Base-by-base conservation (phyloP, 2,888 invertebrate genomes). In the Meiosimyza decipiens region DNA sequence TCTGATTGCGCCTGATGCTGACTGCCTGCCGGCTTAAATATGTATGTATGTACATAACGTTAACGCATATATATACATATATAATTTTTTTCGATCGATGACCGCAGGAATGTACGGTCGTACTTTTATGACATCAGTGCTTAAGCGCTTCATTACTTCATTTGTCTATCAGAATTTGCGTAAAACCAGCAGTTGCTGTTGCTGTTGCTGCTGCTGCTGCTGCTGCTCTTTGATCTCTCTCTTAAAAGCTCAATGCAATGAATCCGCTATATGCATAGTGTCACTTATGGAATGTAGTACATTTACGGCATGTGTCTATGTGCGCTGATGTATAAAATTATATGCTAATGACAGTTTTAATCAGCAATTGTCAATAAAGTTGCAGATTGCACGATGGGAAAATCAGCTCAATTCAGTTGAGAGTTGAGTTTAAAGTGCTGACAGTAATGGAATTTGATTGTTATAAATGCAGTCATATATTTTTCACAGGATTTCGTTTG, bases 191-290 rank as follows among this genome's bases (percentile, higher is more conserved):
- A 55, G 49, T 18, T 28, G 67, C 18, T 64, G 11, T 6, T 7
- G 40, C 6, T 40, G 40, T 6, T 9, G 2, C 1, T 40, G 40
- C 40, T 40, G 5, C 40, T 9, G 40, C 33, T 7, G 11, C 22
- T 22, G 22, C 1, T 22, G 22, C 57, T 55, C 22, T 12, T 13
- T 18, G 47, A 57, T 55, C 57, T 68, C 49, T 57, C 67, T 68
- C 49, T 57, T 59, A 55, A 22, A 67, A 57, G 55, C 67, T 68
- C 67, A 68, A 28, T 68, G 67, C 67, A 68, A 28, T 68, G 67
- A 59, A 40, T 66, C 66, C 65, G 54, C 40, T 54, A 66, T 55
- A 55, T 22, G 40, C 40, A 40, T 5, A 4, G 9, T 40, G 40
- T 40, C 40, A 40, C 40, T 40, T 40, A 40, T 40, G 40, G 40